Evolutionary conservation across 2,113 vertebrate genomes (phyloP).

Genomic region (Phyllostomus discolor): DNA sequence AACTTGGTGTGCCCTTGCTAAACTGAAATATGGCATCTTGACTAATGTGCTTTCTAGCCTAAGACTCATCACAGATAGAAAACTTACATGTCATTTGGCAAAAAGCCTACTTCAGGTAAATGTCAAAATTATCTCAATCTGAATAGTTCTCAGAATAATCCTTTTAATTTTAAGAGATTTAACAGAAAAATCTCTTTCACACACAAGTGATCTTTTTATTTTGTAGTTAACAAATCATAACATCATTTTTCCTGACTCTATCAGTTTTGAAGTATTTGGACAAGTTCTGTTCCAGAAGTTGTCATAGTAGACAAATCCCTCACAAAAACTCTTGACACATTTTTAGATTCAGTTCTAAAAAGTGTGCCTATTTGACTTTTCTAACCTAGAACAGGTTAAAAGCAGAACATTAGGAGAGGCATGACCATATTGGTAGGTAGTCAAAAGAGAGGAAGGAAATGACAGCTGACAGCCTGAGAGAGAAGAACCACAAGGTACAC

Average conservation of each 20-base stretch:
- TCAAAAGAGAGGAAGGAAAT: slow-evolving; percentile 47
- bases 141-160: not conserved
- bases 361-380: slow-evolving; percentile 39
- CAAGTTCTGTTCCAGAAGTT: not conserved
- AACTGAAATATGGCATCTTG: not conserved
- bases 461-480: slow-evolving; percentile 21
- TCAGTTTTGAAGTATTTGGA: not conserved
- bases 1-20: not conserved
- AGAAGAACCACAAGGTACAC: not conserved
- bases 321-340: not conserved
- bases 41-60: not conserved
- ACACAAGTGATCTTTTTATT: not conserved
- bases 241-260: not conserved
- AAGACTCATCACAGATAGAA: not conserved
- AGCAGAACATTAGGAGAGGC: slow-evolving; percentile 38
- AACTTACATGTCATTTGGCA: not conserved
- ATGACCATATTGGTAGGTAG: slow-evolving; percentile 4
- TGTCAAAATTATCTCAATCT: not conserved
- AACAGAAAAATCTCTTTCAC: not conserved
- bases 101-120: not conserved
- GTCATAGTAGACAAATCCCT: not conserved
- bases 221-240: not conserved
- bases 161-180: not conserved
- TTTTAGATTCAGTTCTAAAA: slow-evolving; percentile 15
- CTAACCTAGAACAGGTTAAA: slow-evolving; percentile 56